Percentiles rank a stretch among this genome's conserved stretches.
Evolutionary conservation across 2,888 invertebrate genomes (phyloP).

Genomic region (Eilema griseolum): DNA sequence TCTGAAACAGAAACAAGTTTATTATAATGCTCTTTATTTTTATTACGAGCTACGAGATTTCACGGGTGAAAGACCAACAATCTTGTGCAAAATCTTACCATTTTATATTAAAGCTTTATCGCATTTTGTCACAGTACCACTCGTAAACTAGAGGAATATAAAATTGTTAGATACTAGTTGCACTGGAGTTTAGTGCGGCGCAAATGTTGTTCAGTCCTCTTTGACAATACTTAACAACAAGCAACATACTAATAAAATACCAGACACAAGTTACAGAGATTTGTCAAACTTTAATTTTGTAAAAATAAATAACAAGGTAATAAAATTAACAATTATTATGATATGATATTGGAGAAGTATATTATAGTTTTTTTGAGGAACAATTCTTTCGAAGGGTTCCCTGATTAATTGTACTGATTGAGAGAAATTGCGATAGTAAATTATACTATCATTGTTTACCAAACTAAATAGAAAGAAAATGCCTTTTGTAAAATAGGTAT

Average conservation of each 20-base stretch:
- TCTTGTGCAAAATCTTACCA: slow-evolving; percentile 41
- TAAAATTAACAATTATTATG: no score
- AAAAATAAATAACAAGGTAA: not conserved
- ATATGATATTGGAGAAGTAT: no score
- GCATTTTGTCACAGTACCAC: slow-evolving; percentile 52
- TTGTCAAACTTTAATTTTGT: not conserved
- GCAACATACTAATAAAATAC: not conserved
- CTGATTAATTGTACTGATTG: no score
- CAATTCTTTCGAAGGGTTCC: no score
- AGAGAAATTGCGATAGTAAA: no score
- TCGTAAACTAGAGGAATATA: slow-evolving; percentile 59
- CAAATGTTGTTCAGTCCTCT: slow-evolving; percentile 16
- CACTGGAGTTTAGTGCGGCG: slow-evolving; percentile 42
- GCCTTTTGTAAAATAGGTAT: slow-evolving; percentile 21
- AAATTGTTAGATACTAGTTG: slow-evolving; percentile 52
- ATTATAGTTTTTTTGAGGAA: no score
- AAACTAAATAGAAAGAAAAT: not conserved
- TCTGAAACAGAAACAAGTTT: slow-evolving; percentile 36
- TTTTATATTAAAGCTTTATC: slow-evolving; percentile 60
- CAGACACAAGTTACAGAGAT: not conserved
- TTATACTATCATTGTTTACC: no score
- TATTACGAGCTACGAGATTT: slow-evolving; percentile 45
- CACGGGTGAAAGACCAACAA: slow-evolving; percentile 33
- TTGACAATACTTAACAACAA: slow-evolving; percentile 2
- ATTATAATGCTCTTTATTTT: slow-evolving; percentile 47